These are phyloP conservation scores for Tetraodon nigroviridis DNA, from an alignment of 2,113 vertebrate genomes.

Conservation along the genomic window DNA sequence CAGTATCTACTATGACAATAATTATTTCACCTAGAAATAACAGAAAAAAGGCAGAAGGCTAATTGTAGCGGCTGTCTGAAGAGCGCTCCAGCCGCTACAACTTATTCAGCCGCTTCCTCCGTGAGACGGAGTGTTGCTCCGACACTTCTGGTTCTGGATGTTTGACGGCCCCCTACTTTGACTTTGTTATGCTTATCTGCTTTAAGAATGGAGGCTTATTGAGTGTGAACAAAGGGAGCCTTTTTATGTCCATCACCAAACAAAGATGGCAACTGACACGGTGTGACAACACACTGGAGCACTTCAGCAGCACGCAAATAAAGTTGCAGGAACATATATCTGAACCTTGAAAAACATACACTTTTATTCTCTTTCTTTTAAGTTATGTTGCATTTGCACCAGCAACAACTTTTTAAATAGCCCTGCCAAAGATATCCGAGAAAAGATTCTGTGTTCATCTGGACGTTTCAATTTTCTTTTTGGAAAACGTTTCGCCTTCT, in stretches of 20 bases:
- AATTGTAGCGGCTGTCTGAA: slow-evolving; percentile 41
- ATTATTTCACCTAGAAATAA: slow-evolving; percentile 24
- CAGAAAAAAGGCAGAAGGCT: slow-evolving; percentile 29
- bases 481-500: no score
- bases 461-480: no score
- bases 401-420: no score
- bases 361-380: no score
- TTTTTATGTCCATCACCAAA: slow-evolving; percentile 81
- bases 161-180: slow-evolving; percentile 75
- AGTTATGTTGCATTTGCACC: no score
- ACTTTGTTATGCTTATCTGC: slow-evolving; percentile 77
- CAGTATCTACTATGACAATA: slow-evolving; percentile 2
- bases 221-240: slow-evolving; percentile 63
- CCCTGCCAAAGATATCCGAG: no score
- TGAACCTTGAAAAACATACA: no score
- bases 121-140: slow-evolving; percentile 65
- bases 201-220: slow-evolving; percentile 65
- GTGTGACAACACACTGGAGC: slow-evolving; percentile 77
- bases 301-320: slow-evolving; percentile 52
- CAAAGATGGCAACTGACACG: slow-evolving; percentile 81
- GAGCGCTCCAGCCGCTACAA: slow-evolving; percentile 49
- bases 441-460: no score
- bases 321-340: slow-evolving; percentile 1
- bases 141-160: slow-evolving; percentile 66
- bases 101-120: slow-evolving; percentile 50